Evolutionary conservation across 2,113 vertebrate species (phyloP).

Genomic region (Pachyramphus minor): DNA sequence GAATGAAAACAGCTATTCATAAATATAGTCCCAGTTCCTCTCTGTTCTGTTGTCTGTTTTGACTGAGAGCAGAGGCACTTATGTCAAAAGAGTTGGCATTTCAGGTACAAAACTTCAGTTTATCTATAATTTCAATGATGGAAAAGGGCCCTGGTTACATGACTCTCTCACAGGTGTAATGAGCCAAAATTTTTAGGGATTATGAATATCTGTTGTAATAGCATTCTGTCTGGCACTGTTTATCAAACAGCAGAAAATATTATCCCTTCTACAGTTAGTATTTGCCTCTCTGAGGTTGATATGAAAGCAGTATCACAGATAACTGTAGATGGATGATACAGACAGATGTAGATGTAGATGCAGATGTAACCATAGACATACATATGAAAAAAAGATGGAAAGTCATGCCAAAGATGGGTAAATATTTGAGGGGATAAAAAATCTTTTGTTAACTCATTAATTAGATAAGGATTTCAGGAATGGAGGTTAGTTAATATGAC

Average conservation of each 20-base stretch:
- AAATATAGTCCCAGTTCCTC: background rate
- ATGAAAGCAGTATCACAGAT: background rate
- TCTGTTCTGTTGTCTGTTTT: background rate
- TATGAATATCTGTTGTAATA: background rate
- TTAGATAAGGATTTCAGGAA: background rate
- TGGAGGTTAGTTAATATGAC: background rate
- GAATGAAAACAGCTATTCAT: background rate
- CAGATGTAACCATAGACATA: background rate
- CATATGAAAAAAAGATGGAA: background rate
- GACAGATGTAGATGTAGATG: background rate
- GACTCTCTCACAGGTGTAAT: background rate
- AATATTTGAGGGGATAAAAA: background rate
- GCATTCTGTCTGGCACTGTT: background rate
- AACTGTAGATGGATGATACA: accelerated
- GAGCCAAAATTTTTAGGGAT: background rate
- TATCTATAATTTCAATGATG: background rate
- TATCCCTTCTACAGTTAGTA: background rate
- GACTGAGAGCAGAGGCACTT: background rate
- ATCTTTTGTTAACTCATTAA: background rate
- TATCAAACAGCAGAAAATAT: background rate
- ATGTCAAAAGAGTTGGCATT: background rate
- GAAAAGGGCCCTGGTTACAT: background rate
- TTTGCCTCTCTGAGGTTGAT: background rate
- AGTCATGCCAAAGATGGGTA: background rate
- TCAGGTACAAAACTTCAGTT: background rate